A percentile compares a stretch with the other conserved stretches of the same genome.
Conservation (phyloP, 2,797 vertebrate genomes). For the Poeciliopsis gracilis region DNA sequence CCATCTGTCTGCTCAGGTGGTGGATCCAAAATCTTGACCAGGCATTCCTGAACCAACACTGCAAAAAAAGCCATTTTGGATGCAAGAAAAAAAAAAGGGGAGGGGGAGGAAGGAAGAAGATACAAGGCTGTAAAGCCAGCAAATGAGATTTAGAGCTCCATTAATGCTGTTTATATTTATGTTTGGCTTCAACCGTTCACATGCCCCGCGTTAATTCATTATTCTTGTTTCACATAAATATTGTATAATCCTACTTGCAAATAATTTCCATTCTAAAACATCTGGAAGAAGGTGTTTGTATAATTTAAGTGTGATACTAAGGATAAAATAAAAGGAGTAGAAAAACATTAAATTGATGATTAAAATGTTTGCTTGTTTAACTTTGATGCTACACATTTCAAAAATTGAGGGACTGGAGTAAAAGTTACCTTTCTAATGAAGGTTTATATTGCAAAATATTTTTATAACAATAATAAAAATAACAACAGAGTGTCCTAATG, state of each 20-base stretch:
- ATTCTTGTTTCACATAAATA: not conserved
- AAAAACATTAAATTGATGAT: not conserved
- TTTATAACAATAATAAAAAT: not conserved
- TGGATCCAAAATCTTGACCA: conserved; percentile 48
- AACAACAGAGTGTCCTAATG: not conserved
- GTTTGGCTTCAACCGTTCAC: not conserved
- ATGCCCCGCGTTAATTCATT: not conserved
- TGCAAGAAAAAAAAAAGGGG: not conserved
- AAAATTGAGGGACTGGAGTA: not conserved
- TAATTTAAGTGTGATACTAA: not conserved
- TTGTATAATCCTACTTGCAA: not conserved
- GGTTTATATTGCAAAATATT: not conserved
- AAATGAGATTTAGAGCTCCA: conserved; percentile 4
- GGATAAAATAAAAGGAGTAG: not conserved
- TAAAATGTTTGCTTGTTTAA: not conserved
- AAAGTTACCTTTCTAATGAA: not conserved
- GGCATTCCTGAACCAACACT: conserved; percentile 5
- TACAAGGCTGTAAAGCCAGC: conserved; percentile 27
- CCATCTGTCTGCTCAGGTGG: conserved; percentile 50
- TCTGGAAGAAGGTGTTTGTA: not conserved
- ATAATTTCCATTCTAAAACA: not conserved
- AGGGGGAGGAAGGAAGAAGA: conserved; percentile 14
- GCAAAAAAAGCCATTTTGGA: conserved; percentile 22
- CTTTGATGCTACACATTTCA: not conserved
- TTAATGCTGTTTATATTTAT: not conserved